These are phyloP conservation scores for Apantesis nais DNA, from an alignment of 2,888 invertebrate species.

Conservation along the genomic window DNA sequence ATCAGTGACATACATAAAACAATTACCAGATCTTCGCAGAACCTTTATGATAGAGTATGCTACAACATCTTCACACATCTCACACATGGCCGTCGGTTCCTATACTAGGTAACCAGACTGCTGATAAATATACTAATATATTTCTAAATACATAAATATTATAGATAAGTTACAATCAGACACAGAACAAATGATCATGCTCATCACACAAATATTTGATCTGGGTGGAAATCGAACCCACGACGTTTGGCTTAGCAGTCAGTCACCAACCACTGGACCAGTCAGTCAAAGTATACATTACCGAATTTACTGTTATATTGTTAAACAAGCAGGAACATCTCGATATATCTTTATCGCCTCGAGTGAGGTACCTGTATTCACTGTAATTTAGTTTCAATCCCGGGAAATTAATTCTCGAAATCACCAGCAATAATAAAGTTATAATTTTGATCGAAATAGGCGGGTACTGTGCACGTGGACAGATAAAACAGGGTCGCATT, in stretches of 20 bases:
- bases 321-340: slow-evolving; percentile 26
- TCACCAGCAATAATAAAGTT: slow-evolving; percentile 81
- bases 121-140: too few species aligned
- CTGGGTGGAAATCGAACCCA: too few species aligned
- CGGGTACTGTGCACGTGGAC: slow-evolving; percentile 64
- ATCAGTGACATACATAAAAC: too few species aligned
- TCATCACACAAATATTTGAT: too few species aligned
- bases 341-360: slow-evolving; percentile 37
- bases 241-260: too few species aligned
- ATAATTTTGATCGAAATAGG: slow-evolving; percentile 79
- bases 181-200: too few species aligned
- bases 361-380: slow-evolving; percentile 47
- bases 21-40: neutral
- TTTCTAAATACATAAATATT: too few species aligned
- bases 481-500: slow-evolving; percentile 64
- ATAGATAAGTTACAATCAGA: too few species aligned
- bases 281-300: slow-evolving; percentile 8
- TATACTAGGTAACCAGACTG: too few species aligned
- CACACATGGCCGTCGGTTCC: too few species aligned
- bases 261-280: too few species aligned
- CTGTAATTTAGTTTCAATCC: slow-evolving; percentile 79
- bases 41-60: slow-evolving; percentile 5
- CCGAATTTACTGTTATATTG: slow-evolving; percentile 19
- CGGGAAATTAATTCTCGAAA: slow-evolving; percentile 83
- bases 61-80: too few species aligned